These are phyloP conservation scores for Rhizomys pruinosus DNA, from an alignment of 2,113 vertebrate genomes.

Conservation along the genomic window DNA sequence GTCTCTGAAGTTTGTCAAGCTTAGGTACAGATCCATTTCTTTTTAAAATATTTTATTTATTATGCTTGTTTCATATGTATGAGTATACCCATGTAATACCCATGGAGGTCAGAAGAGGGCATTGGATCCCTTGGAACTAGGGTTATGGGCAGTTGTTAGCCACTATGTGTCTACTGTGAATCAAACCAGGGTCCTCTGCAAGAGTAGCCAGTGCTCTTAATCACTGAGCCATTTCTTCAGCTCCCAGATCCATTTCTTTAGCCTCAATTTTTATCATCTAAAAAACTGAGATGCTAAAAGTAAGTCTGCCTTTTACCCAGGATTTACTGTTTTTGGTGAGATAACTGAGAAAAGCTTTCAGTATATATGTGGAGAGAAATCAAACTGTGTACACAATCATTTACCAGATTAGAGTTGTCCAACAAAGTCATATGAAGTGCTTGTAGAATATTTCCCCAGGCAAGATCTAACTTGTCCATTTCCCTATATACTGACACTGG, in stretches of 20 bases:
- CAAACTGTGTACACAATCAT: neutral
- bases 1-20: neutral
- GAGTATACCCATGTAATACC: too few species aligned
- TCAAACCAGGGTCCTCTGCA: too few species aligned
- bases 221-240: too few species aligned
- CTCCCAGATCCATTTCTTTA: neutral
- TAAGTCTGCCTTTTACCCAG: neutral
- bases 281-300: neutral
- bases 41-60: too few species aligned
- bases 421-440: neutral
- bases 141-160: too few species aligned
- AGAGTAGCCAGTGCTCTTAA: too few species aligned
- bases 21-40: neutral
- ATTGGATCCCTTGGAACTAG: too few species aligned
- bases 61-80: too few species aligned
- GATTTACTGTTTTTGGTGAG: neutral
- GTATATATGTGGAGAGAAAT: neutral
- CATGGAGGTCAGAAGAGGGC: too few species aligned
- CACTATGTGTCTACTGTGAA: too few species aligned
- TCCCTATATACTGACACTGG: neutral
- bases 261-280: neutral
- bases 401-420: neutral
- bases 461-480: neutral
- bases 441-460: neutral
- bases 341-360: neutral